Evolutionary conservation across 37 sponge, comb jelly and placozoan species (phyloP).

Genomic region (Beroe ovata): DNA sequence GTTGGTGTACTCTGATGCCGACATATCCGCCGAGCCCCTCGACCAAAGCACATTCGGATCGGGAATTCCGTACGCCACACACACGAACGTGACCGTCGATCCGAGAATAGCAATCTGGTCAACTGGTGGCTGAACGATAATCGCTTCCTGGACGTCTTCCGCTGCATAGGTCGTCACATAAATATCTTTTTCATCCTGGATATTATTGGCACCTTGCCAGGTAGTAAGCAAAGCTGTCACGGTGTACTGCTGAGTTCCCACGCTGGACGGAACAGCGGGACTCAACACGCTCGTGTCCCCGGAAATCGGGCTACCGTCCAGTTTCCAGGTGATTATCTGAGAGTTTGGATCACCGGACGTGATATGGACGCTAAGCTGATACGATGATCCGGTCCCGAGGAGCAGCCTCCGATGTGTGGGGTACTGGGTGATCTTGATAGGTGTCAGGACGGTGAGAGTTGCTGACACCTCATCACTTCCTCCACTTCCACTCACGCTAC

Average conservation of each 20-base stretch:
- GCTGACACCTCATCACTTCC: constrained; percentile 26
- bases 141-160: constrained; percentile 6
- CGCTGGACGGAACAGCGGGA: background rate
- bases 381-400: background rate
- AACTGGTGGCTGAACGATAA: constrained; percentile 21
- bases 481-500: background rate
- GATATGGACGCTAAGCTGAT: background rate
- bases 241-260: background rate
- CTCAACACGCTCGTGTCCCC: background rate
- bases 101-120: constrained; percentile 53
- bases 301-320: background rate
- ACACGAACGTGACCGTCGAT: constrained; percentile 51
- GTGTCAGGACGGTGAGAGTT: constrained; percentile 40
- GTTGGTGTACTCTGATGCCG: background rate
- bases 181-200: background rate
- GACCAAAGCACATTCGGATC: constrained; percentile 47
- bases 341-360: background rate
- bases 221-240: constrained; percentile 9
- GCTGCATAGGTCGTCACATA: constrained; percentile 28
- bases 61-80: constrained; percentile 61
- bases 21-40: constrained; percentile 44
- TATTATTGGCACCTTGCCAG: background rate
- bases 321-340: constrained; percentile 4
- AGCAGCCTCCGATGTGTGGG: constrained; percentile 22
- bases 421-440: constrained; percentile 22